These are phyloP conservation scores for Propithecus coquereli DNA, from an alignment of 2,113 vertebrate genomes.

Conservation along the genomic window DNA sequence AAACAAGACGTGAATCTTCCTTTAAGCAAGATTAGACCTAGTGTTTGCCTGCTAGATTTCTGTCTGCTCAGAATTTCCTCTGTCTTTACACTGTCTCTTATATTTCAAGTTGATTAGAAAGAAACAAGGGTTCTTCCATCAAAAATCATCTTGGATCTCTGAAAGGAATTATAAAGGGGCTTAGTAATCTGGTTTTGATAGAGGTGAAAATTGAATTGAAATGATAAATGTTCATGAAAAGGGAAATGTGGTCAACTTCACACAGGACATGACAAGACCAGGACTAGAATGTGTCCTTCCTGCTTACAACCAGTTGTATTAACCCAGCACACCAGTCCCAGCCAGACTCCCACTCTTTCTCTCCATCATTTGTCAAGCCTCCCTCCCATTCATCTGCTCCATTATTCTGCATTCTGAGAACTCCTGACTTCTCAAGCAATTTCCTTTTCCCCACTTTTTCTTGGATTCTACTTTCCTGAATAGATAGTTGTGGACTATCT, in stretches of 20 bases:
- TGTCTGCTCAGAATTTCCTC: not conserved
- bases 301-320: not conserved
- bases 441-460: not conserved
- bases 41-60: not conserved
- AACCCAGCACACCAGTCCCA: not conserved
- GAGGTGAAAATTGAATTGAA: not conserved
- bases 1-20: not conserved
- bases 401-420: not conserved
- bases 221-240: not conserved
- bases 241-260: not conserved
- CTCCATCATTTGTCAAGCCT: not conserved
- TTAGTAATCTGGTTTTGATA: not conserved
- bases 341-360: not conserved
- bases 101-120: not conserved
- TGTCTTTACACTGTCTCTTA: not conserved
- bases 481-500: not conserved
- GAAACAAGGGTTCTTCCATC: not conserved
- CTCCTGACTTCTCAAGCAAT: not conserved
- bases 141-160: not conserved
- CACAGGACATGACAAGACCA: not conserved
- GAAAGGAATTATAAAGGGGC: not conserved
- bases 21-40: not conserved
- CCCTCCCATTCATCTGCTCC: not conserved
- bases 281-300: not conserved
- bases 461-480: not conserved